These are phyloP conservation scores for Heliothis peltigera DNA, from an alignment of 2,888 invertebrate genomes.

Conservation along the genomic window DNA sequence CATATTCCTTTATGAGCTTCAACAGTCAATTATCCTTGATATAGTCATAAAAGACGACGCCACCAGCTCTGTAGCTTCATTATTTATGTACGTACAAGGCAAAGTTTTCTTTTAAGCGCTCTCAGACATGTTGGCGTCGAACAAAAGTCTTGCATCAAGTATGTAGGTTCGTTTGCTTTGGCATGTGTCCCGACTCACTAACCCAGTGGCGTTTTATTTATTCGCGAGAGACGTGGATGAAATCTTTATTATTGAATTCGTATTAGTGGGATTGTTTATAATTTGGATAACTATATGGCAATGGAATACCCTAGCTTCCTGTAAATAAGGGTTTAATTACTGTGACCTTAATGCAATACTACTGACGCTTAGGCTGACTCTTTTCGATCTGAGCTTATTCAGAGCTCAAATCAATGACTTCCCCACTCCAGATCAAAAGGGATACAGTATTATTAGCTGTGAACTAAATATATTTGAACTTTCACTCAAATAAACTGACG, in stretches of 20 bases:
- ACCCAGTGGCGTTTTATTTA: slow-evolving; percentile 56
- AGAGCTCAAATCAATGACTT: neutral
- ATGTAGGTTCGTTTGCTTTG: slow-evolving; percentile 46
- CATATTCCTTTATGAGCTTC: slow-evolving; percentile 9
- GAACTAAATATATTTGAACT: slow-evolving; percentile 39
- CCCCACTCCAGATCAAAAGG: slow-evolving; percentile 24
- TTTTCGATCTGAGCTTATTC: slow-evolving; percentile 6
- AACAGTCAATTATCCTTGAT: slow-evolving; percentile 27
- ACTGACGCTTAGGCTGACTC: neutral
- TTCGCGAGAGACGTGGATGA: slow-evolving; percentile 29
- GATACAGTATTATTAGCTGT: slow-evolving; percentile 37
- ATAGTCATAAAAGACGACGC: slow-evolving; percentile 30
- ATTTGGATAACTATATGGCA: slow-evolving; percentile 17
- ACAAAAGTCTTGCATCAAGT: slow-evolving; percentile 30
- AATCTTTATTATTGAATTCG: slow-evolving; percentile 23
- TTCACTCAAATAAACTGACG: slow-evolving; percentile 36
- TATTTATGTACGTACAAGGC: slow-evolving; percentile 32
- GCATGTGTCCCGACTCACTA: slow-evolving; percentile 57
- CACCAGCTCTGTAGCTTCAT: slow-evolving; percentile 29
- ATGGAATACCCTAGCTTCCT: too few species aligned
- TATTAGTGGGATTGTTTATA: slow-evolving; percentile 20
- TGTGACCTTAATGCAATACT: neutral
- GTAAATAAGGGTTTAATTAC: neutral
- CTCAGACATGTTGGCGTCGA: slow-evolving; percentile 58
- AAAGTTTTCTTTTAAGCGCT: slow-evolving; percentile 36